Evolutionary conservation across 2,888 invertebrate genomes (phyloP).

Genomic region (Sussaba pulchella): DNA sequence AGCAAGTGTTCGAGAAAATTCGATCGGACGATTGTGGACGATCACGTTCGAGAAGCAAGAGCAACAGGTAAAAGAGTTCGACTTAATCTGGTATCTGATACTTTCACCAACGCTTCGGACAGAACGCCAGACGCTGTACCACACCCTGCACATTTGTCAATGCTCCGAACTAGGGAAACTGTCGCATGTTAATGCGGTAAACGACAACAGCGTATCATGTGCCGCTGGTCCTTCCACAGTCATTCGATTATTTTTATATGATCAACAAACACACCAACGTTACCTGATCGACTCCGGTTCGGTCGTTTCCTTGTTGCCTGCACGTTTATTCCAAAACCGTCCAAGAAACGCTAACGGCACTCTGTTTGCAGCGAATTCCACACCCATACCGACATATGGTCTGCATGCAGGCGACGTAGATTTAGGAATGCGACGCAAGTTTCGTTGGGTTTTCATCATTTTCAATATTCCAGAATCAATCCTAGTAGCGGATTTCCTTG

Average conservation of each 20-base stretch:
- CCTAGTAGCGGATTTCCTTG: background rate
- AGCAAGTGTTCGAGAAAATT: background rate
- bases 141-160: slow-evolving; percentile 7
- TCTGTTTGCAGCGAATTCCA: slow-evolving; percentile 60
- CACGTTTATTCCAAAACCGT: background rate
- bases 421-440: background rate
- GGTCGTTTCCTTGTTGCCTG: slow-evolving; percentile 51
- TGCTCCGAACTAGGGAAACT: background rate
- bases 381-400: slow-evolving; percentile 55
- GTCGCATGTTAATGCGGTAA: background rate
- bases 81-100: background rate
- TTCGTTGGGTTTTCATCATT: background rate
- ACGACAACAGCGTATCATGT: slow-evolving; percentile 13
- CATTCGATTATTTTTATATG: slow-evolving; percentile 13
- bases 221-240: background rate
- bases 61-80: background rate
- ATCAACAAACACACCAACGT: slow-evolving; percentile 12
- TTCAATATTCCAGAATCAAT: background rate
- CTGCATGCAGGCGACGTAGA: background rate
- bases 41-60: background rate
- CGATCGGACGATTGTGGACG: background rate
- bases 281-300: slow-evolving; percentile 56
- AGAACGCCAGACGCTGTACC: slow-evolving; percentile 2
- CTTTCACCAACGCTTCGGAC: background rate
- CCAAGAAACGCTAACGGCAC: background rate